Evolutionary conservation across 2,113 vertebrate species (phyloP).

Genomic region (Neodontobutis hainanensis): DNA sequence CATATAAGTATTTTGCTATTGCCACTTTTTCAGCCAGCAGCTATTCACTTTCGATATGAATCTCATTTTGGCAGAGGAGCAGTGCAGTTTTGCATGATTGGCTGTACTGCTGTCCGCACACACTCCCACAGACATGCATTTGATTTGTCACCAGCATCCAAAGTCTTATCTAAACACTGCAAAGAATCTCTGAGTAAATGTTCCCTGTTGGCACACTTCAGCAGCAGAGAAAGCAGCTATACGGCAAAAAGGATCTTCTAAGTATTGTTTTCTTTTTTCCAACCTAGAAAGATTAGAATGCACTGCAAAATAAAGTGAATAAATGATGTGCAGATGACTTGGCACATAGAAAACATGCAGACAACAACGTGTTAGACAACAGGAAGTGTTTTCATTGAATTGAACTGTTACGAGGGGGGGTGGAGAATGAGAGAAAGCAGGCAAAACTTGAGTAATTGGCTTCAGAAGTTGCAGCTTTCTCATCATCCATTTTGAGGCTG

Average conservation of each 20-base stretch:
- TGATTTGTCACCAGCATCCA: conserved; percentile 78
- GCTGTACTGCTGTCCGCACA: conserved; percentile 66
- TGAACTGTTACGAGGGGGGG: conserved; percentile 45
- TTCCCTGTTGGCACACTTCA: conserved; percentile 70
- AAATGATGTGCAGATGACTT: conserved; percentile 54
- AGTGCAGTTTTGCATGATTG: conserved; percentile 78
- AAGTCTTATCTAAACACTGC: conserved; percentile 74
- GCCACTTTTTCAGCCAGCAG: conserved; percentile 38
- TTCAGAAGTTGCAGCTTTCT: conserved; percentile 67
- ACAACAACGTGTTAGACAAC: conserved; percentile 42
- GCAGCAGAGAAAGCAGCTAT: conserved; percentile 58
- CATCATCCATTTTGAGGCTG: conserved; percentile 58
- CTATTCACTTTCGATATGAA: conserved; percentile 72
- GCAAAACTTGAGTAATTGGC: conserved; percentile 74
- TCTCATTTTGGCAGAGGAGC: conserved; percentile 73
- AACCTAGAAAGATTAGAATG: conserved; percentile 68
- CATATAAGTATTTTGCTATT: conserved; percentile 36
- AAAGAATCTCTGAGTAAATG: conserved; percentile 74
- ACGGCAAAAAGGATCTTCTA: conserved; percentile 67
- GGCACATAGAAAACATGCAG: conserved; percentile 49
- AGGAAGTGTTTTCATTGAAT: conserved; percentile 55
- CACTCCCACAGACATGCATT: conserved; percentile 71
- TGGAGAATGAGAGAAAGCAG: conserved; percentile 55
- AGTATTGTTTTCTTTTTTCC: conserved; percentile 39
- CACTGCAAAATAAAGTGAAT: conserved; percentile 59